Evolutionary conservation across 2,797 vertebrate genomes (phyloP).

Genomic region (Sciurus carolinensis): DNA sequence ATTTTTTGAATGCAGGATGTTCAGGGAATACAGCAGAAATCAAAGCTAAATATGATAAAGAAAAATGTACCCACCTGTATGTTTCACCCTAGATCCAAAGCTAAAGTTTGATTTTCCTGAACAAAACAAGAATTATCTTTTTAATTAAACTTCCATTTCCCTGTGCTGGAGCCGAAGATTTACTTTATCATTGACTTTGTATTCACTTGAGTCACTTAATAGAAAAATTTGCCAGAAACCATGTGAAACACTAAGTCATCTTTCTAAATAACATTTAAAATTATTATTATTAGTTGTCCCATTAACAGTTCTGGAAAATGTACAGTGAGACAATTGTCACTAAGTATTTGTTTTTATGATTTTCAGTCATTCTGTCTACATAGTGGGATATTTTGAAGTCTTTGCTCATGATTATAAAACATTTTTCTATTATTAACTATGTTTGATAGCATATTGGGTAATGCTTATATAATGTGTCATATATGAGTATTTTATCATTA

Average conservation of each 20-base stretch:
- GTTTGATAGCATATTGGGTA: not conserved
- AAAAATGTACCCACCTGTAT: not conserved
- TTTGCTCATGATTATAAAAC: not conserved
- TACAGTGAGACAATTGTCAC: not conserved
- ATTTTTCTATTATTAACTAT: conserved; percentile 12
- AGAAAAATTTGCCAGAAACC: not conserved
- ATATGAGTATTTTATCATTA: not conserved
- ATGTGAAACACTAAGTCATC: not conserved
- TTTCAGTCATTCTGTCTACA: not conserved
- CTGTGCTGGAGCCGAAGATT: not conserved
- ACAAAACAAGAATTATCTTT: conserved; percentile 65
- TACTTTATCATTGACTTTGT: not conserved
- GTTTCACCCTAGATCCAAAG: conserved; percentile 44
- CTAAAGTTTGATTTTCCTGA: conserved; percentile 1
- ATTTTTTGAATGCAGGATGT: conserved; percentile 41
- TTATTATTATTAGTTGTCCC: conserved; percentile 34
- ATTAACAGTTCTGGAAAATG: not conserved
- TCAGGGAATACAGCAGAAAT: not conserved
- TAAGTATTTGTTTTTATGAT: conserved; percentile 23
- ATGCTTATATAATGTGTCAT: not conserved
- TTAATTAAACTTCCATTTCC: conserved; percentile 50
- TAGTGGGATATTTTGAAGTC: not conserved
- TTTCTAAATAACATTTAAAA: conserved; percentile 42
- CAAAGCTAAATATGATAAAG: conserved; percentile 12
- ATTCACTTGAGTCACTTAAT: not conserved